These are phyloP conservation scores for Sarcophilus harrisii DNA, from an alignment of 2,797 vertebrate genomes.

Conservation along the genomic window DNA sequence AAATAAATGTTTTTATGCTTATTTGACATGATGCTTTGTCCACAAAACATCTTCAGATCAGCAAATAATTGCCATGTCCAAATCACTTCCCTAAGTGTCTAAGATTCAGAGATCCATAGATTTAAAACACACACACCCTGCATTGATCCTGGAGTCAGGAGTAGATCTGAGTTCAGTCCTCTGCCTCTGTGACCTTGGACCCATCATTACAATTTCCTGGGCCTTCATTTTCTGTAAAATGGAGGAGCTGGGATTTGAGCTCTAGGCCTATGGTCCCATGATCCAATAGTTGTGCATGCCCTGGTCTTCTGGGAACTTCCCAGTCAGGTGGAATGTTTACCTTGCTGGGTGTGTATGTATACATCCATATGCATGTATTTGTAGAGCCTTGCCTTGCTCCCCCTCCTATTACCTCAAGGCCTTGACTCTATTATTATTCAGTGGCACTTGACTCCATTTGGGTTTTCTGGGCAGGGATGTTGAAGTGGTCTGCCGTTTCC, in stretches of 20 bases:
- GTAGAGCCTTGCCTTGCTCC: background rate
- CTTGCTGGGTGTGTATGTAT: background rate
- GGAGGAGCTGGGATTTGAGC: background rate
- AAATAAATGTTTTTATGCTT: background rate
- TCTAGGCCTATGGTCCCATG: background rate
- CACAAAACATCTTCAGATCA: background rate
- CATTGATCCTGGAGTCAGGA: too few species aligned
- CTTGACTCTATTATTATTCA: background rate
- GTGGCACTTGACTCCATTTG: background rate
- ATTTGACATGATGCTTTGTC: background rate
- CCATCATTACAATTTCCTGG: background rate
- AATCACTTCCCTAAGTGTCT: background rate
- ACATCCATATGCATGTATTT: too few species aligned
- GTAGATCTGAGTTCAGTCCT: background rate
- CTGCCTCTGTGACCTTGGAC: background rate
- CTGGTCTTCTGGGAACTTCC: background rate
- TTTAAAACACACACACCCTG: too few species aligned
- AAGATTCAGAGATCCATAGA: too few species aligned
- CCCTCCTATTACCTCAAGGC: background rate
- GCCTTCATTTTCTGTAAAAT: background rate
- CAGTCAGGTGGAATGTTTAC: background rate
- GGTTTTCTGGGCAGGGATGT: background rate
- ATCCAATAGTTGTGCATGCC: background rate
- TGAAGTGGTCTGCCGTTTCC: background rate
- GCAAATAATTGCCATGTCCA: background rate